phyloP scores from a whole-genome alignment of 2,888 invertebrate species.

The Beris chalybata region DNA sequence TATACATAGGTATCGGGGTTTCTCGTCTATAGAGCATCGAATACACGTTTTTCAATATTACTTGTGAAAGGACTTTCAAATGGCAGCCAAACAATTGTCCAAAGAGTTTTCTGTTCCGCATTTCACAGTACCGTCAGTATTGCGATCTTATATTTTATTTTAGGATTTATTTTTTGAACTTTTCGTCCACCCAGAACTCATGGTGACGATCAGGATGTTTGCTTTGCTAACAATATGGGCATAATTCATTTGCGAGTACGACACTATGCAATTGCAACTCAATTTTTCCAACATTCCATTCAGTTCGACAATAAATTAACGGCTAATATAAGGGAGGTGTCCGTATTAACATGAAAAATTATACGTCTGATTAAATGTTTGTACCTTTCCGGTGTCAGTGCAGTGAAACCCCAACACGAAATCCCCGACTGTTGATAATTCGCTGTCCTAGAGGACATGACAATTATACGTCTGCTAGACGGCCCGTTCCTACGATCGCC shows the following conservation, averaged over 20 bases:
- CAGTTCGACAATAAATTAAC: conserved; percentile 52
- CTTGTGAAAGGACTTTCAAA: conserved; percentile 56
- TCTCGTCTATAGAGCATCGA: conserved; percentile 46
- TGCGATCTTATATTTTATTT: background rate
- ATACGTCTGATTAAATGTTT: too few species aligned
- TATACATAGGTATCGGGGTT: conserved; percentile 1
- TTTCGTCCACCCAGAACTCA: conserved; percentile 39
- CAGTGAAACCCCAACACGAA: too few species aligned
- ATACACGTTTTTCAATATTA: conserved; percentile 53
- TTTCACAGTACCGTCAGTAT: conserved; percentile 45
- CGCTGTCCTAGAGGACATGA: too few species aligned
- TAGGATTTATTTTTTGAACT: background rate
- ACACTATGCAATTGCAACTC: conserved; percentile 55
- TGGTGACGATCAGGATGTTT: conserved; percentile 51
- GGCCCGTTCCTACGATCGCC: too few species aligned
- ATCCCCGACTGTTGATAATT: too few species aligned
- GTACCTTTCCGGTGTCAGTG: too few species aligned
- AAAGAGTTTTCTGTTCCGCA: conserved; percentile 43
- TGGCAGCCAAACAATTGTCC: conserved; percentile 55
- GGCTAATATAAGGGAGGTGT: conserved; percentile 45
- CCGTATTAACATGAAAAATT: too few species aligned
- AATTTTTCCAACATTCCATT: conserved; percentile 55
- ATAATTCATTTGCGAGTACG: conserved; percentile 55
- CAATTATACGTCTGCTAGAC: too few species aligned
- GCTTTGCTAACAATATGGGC: conserved; percentile 57